Conservation (phyloP, 2,797 vertebrate genomes). For the Jordanella pulchra region DNA sequence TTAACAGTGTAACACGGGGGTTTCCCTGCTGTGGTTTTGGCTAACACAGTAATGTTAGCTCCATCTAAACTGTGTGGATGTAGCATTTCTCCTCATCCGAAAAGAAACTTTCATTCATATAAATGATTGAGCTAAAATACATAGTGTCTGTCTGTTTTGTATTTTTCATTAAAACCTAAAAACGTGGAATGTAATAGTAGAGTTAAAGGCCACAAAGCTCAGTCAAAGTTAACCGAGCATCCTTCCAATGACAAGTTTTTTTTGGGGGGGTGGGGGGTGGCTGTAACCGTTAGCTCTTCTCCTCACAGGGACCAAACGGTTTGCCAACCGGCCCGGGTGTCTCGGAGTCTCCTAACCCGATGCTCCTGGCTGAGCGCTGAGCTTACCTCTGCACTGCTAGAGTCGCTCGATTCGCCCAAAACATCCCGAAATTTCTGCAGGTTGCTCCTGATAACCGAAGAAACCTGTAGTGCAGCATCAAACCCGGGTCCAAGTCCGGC, state of each 20-base stretch:
- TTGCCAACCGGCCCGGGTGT: constrained; percentile 16
- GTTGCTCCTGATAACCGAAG: constrained; percentile 94
- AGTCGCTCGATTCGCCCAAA: constrained; percentile 94
- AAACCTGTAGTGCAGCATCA: constrained; percentile 96
- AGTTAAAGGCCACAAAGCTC: constrained; percentile 57
- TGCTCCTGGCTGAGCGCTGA: constrained; percentile 22
- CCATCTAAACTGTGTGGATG: constrained; percentile 52
- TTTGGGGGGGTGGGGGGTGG: no score
- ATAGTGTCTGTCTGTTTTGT: neutral
- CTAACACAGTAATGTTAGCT: constrained; percentile 57
- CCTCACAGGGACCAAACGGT: constrained; percentile 1
- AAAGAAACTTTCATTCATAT: constrained; percentile 60
- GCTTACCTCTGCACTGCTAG: constrained; percentile 93
- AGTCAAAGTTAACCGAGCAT: constrained; percentile 72
- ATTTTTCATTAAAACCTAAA: constrained; percentile 15
- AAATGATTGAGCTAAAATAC: neutral
- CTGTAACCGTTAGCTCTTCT: constrained; percentile 49
- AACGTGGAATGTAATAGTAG: neutral
- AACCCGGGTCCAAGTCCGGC: constrained; percentile 90
- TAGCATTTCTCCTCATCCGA: constrained; percentile 44
- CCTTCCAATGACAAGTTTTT: constrained; percentile 72
- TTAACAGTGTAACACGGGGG: neutral
- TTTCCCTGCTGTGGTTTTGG: constrained; percentile 20
- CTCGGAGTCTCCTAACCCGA: constrained; percentile 8
- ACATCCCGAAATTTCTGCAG: constrained; percentile 97